Percentiles rank a stretch among this genome's conserved stretches.
Conservation (phyloP, 2,113 vertebrate genomes). For the Maccullochella peelii region DNA sequence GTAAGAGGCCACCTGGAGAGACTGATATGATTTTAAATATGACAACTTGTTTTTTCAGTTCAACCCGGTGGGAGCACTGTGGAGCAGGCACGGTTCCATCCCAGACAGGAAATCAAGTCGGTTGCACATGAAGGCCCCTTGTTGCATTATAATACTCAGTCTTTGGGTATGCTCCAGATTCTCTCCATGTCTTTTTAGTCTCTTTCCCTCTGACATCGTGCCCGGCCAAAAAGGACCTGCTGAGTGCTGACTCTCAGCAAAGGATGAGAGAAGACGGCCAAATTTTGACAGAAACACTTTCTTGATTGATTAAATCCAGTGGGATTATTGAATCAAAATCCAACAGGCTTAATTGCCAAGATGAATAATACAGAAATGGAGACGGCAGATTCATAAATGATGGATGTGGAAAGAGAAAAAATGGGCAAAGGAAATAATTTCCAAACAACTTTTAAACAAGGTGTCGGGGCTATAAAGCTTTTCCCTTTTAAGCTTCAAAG, state of each 20-base stretch:
- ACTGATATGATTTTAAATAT: slow-evolving; percentile 2
- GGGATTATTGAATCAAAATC: slow-evolving; percentile 60
- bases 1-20: slow-evolving; percentile 35
- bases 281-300: slow-evolving; percentile 51
- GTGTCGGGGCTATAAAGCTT: slow-evolving; percentile 16
- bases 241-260: slow-evolving; percentile 68
- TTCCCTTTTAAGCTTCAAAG: slow-evolving; percentile 26
- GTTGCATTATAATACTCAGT: slow-evolving; percentile 54
- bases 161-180: slow-evolving; percentile 53
- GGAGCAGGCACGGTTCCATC: neutral
- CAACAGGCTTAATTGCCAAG: slow-evolving; percentile 54
- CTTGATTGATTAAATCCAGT: slow-evolving; percentile 70
- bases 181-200: slow-evolving; percentile 40
- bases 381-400: slow-evolving; percentile 26
- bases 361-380: slow-evolving; percentile 48
- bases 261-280: slow-evolving; percentile 54
- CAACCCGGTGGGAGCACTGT: neutral
- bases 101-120: slow-evolving; percentile 46
- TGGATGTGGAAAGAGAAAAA: slow-evolving; percentile 38
- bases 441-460: slow-evolving; percentile 26
- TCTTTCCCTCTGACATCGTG: slow-evolving; percentile 60
- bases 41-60: neutral
- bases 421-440: slow-evolving; percentile 28
- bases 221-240: slow-evolving; percentile 65
- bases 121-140: slow-evolving; percentile 44